Evolutionary conservation across 2,888 invertebrate species (phyloP).

Genomic region (Polia nebulosa): DNA sequence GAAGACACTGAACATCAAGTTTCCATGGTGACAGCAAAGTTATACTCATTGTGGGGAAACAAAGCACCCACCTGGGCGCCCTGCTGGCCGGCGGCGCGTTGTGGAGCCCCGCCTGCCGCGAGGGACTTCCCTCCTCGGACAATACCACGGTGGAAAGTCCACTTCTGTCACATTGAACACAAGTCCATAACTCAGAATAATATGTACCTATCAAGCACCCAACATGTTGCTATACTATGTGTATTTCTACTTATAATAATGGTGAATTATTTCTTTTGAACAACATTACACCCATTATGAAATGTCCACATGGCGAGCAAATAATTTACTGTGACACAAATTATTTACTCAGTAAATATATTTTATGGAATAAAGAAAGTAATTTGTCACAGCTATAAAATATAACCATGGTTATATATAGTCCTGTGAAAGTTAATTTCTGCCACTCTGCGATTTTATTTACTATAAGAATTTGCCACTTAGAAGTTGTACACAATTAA

Average conservation of each 20-base stretch:
- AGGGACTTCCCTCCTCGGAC: slow-evolving; percentile 93
- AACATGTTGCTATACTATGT: slow-evolving; percentile 51
- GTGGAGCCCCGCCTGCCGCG: slow-evolving; percentile 88
- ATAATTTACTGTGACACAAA: slow-evolving; percentile 60
- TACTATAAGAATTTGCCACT: slow-evolving; percentile 66
- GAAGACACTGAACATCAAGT: slow-evolving; percentile 82
- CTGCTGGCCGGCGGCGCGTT: slow-evolving; percentile 84
- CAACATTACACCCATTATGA: slow-evolving; percentile 48
- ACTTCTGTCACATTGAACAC: slow-evolving; percentile 92
- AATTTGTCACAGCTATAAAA: slow-evolving; percentile 28
- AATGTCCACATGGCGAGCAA: slow-evolving; percentile 74
- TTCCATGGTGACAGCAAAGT: slow-evolving; percentile 71
- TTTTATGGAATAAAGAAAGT: slow-evolving; percentile 25
- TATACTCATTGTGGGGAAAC: slow-evolving; percentile 74
- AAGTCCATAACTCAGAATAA: slow-evolving; percentile 74
- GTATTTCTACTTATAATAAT: slow-evolving; percentile 37
- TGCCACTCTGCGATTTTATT: slow-evolving; percentile 87
- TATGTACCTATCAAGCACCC: slow-evolving; percentile 60
- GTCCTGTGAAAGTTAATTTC: slow-evolving; percentile 49
- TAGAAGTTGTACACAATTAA: slow-evolving; percentile 62
- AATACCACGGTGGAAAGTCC: slow-evolving; percentile 95
- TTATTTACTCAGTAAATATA: slow-evolving; percentile 39
- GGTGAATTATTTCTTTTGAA: slow-evolving; percentile 34
- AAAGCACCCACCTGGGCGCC: slow-evolving; percentile 90
- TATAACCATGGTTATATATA: slow-evolving; percentile 30